These are phyloP conservation scores for Pandemis heparana DNA, from an alignment of 2,888 invertebrate species.

Conservation along the genomic window DNA sequence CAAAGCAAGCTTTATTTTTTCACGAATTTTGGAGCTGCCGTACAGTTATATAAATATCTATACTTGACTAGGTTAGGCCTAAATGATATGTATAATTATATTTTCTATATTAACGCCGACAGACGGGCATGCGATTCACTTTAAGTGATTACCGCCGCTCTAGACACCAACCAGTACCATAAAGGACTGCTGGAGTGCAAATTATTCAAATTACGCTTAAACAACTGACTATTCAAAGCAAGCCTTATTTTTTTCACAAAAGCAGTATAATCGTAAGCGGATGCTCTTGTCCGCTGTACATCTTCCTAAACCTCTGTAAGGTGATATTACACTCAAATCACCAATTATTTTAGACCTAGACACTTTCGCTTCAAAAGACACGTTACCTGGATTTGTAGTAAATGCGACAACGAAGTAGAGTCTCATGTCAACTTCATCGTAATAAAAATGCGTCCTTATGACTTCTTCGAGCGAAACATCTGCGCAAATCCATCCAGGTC, in stretches of 20 bases:
- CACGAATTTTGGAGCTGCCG: too few relatives aligned
- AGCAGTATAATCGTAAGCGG: slow-evolving; percentile 59
- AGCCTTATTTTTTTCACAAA: slow-evolving; percentile 49
- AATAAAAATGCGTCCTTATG: slow-evolving; percentile 71
- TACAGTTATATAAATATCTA: too few relatives aligned
- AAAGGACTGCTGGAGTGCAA: too few relatives aligned
- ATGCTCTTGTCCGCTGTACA: slow-evolving; percentile 55
- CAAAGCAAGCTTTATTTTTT: too few relatives aligned
- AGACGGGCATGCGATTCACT: too few relatives aligned
- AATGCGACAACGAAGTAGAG: slow-evolving; percentile 87
- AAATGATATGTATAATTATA: too few relatives aligned
- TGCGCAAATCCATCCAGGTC: slow-evolving; percentile 75
- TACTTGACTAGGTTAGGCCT: too few relatives aligned
- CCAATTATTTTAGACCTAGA: slow-evolving; percentile 84
- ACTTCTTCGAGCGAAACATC: slow-evolving; percentile 78
- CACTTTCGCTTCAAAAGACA: slow-evolving; percentile 88
- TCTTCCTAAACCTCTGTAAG: slow-evolving; percentile 63
- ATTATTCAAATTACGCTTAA: too few relatives aligned
- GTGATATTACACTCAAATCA: slow-evolving; percentile 62
- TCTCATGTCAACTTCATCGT: slow-evolving; percentile 60
- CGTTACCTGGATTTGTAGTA: slow-evolving; percentile 86
- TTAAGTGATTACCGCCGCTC: too few relatives aligned
- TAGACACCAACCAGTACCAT: too few relatives aligned
- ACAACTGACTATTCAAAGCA: too few relatives aligned
- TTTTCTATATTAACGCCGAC: too few relatives aligned